Base-by-base conservation (phyloP, 2,888 invertebrate genomes). In the Drosophila greeni region DNA sequence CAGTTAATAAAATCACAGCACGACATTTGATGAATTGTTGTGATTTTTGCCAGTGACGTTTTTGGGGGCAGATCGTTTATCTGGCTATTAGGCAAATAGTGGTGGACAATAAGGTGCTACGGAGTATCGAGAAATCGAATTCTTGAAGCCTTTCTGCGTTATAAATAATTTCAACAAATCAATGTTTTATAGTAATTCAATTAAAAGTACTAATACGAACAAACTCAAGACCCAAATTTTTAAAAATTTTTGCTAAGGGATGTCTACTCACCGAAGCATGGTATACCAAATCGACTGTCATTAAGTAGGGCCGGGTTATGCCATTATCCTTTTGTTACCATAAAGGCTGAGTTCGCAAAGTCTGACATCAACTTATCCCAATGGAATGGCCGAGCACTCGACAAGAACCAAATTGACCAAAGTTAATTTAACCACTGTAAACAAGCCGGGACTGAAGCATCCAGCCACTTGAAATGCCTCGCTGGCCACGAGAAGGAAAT, bases 361-460 rank as follows among this genome's bases (percentile, higher is more conserved):
- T 42, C 40, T 16, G 33, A n/a, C 20, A 20, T 31, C 49, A 67
- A 52, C 52, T 53, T 45, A 57, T 45, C 40, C 49, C 49, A 75
- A 67, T 69, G 64, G 45, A 53, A 37, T 58, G 74, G 55, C 67
- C 66, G 55, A 57, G 36, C 67, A 56, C 65, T 69, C 64, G 73
- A 71, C 72, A 71, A 68, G 73, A 82, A 72, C 66, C 84, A 79
- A 81, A 82, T 84, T 84, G 81, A 82, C 83, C 80, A 84, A 82
- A 80, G 82, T 80, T 84, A 84, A 81, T 81, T 81, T 82, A 84
- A 84, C 75, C 81, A 84, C 66, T 70, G 81, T 75, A 84, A 81
- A 81, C 75, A 77, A 55, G 65, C 70, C 54, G 67, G 45, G 58
- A 51, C 70, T 53, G 37, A 43, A 45, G 33, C 36, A 47, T 39